Percentiles rank a stretch among this genome's conserved stretches.
phyloP scores from a whole-genome alignment of 2,888 invertebrate genomes.

The Dastarcus helophoroides region DNA sequence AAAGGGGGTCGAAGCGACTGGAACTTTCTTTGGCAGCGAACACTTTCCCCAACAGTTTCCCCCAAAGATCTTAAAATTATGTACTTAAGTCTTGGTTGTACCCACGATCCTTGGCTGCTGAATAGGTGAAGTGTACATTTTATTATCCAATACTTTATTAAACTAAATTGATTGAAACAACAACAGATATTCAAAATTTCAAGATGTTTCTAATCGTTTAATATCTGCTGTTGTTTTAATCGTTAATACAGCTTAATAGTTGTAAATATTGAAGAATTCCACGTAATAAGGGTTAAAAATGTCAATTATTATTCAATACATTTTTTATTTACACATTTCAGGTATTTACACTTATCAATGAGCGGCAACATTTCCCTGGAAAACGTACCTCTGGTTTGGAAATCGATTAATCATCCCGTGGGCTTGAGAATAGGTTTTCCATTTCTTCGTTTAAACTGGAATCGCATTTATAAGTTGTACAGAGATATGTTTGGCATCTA shows the following conservation, averaged over 20 bases:
- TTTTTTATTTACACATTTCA: too few relatives aligned
- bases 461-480: constrained; percentile 27
- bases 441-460: constrained; percentile 32
- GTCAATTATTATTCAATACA: too few relatives aligned
- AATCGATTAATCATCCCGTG: constrained; percentile 29
- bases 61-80: constrained; percentile 40
- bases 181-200: too few relatives aligned
- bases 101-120: constrained; percentile 41
- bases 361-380: constrained; percentile 28
- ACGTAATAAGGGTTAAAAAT: too few relatives aligned
- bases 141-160: neutral
- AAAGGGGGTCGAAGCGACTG: constrained; percentile 56
- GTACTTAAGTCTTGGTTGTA: constrained; percentile 40
- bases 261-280: too few relatives aligned
- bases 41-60: constrained; percentile 47
- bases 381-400: constrained; percentile 32
- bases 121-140: constrained; percentile 38
- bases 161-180: constrained; percentile 2
- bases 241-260: too few relatives aligned
- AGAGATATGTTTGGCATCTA: constrained; percentile 29
- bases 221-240: too few relatives aligned
- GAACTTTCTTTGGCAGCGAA: constrained; percentile 56
- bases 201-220: constrained; percentile 1
- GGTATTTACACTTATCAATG: constrained; percentile 31
- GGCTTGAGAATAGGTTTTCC: constrained; percentile 31